These are phyloP conservation scores for Watsonalla binaria DNA, from an alignment of 2,888 invertebrate genomes.

Conservation along the genomic window DNA sequence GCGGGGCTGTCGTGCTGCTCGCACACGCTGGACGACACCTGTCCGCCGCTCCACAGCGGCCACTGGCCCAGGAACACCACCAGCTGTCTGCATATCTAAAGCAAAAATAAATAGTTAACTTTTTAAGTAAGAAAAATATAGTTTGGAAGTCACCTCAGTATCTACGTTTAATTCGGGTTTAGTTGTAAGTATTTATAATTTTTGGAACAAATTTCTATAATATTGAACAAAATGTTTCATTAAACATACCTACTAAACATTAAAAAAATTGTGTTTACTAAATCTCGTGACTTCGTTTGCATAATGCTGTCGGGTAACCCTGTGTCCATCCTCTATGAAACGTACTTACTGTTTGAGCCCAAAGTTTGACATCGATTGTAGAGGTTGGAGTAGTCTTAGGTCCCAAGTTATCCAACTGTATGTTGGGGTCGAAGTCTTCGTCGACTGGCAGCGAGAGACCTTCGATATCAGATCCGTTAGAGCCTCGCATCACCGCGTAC, in stretches of 20 bases:
- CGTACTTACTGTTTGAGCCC: conserved; percentile 68
- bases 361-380: conserved; percentile 70
- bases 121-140: no score
- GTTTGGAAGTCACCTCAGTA: no score
- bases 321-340: no score
- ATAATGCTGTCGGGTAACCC: no score
- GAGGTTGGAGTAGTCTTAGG: conserved; percentile 66
- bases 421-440: conserved; percentile 86
- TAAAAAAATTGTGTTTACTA: no score
- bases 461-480: conserved; percentile 70
- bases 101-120: no score
- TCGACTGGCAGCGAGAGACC: conserved; percentile 76
- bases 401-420: conserved; percentile 83
- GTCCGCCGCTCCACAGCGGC: conserved; percentile 94
- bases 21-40: conserved; percentile 92
- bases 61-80: conserved; percentile 96
- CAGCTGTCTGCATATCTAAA: conserved; percentile 91
- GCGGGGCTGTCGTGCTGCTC: conserved; percentile 92
- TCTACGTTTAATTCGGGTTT: no score
- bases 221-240: no score
- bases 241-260: no score
- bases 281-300: no score
- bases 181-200: no score
- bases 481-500: conserved; percentile 79
- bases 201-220: no score